phyloP scores from a whole-genome alignment of 2,113 vertebrate species.

The Pterocles burchelli region DNA sequence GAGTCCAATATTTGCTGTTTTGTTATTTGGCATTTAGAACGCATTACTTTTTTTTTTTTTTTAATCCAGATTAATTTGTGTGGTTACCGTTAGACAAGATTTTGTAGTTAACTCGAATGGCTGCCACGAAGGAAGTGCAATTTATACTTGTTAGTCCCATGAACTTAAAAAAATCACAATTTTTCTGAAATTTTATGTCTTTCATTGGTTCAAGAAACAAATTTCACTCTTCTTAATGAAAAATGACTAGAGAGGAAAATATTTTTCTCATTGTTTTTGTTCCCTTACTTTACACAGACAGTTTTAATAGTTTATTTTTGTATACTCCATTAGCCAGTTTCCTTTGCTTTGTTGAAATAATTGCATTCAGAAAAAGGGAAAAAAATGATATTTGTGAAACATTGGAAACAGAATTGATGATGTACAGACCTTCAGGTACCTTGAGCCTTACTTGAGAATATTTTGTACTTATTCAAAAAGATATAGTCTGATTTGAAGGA shows the following conservation, averaged over 20 bases:
- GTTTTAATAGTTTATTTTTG: not conserved
- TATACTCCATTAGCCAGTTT: not conserved
- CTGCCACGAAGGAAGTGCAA: not conserved
- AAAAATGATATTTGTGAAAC: not conserved
- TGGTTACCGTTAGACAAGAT: not conserved
- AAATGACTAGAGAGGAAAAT: not conserved
- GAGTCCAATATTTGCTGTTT: not conserved
- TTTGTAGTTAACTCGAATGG: not conserved
- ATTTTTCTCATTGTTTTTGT: not conserved
- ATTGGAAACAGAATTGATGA: not conserved
- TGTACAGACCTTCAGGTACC: not conserved
- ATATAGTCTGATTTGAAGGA: not conserved
- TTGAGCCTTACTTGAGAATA: not conserved
- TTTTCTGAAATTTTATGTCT: not conserved
- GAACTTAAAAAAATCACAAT: not conserved
- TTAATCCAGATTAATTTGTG: not conserved
- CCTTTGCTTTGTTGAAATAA: conserved; percentile 11
- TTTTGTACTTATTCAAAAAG: not conserved
- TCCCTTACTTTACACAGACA: not conserved
- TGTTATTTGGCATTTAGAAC: not conserved
- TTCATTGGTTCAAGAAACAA: not conserved
- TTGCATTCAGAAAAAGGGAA: not conserved
- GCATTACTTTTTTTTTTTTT: not conserved
- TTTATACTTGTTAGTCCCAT: not conserved
- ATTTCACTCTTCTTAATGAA: not conserved